These are phyloP conservation scores for Squalus acanthias DNA, from an alignment of 2,797 vertebrate species.

Conservation along the genomic window DNA sequence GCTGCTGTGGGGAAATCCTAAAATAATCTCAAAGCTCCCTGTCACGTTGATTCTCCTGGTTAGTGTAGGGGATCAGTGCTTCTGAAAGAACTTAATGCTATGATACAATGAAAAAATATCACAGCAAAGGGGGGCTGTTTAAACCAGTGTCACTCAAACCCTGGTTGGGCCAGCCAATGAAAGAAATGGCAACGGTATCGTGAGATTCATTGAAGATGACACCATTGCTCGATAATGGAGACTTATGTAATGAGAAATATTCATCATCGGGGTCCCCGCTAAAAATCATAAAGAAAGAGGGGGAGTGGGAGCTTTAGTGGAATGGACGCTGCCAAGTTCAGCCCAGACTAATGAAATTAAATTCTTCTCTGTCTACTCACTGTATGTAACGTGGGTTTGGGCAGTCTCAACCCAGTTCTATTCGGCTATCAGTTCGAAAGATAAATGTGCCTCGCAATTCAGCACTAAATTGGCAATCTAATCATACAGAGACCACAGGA, in stretches of 20 bases:
- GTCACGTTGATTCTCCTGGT: neutral
- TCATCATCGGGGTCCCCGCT: neutral
- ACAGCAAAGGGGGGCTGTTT: neutral
- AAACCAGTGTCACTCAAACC: neutral
- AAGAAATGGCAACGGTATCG: neutral
- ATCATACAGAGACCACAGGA: neutral
- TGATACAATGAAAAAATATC: neutral
- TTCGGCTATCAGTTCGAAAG: neutral
- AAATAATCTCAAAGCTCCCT: conserved; percentile 19
- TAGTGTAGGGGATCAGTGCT: neutral
- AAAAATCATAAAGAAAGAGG: neutral
- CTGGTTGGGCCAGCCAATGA: neutral
- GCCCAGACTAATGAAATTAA: neutral
- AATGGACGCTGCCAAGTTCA: neutral
- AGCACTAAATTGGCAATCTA: neutral
- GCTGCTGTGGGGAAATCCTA: conserved; percentile 9
- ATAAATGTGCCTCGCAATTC: neutral
- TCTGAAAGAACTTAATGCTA: neutral
- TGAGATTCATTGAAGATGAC: neutral
- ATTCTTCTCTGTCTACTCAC: neutral
- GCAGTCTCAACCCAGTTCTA: neutral
- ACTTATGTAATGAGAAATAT: neutral
- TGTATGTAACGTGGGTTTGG: neutral
- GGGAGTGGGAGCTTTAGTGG: neutral
- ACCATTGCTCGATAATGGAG: neutral